Percentiles rank a stretch among this genome's conserved stretches.
phyloP scores from a whole-genome alignment of 2,113 vertebrate species.

The Prunella fulvescens region DNA sequence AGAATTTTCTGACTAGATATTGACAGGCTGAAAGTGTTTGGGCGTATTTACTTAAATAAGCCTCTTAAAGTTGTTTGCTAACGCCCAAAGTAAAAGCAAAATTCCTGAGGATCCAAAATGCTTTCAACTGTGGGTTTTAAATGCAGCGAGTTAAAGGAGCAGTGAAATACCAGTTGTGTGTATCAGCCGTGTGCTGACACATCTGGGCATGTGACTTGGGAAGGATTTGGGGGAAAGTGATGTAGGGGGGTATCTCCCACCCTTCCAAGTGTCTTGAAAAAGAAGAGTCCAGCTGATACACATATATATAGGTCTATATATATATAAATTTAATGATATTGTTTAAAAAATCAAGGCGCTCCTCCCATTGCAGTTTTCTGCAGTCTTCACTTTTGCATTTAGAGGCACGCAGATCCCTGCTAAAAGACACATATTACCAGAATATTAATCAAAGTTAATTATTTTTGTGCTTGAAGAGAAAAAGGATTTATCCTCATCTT shows the following conservation, averaged over 20 bases:
- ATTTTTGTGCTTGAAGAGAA: not conserved
- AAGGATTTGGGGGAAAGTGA: not conserved
- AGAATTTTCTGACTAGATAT: slow-evolving; percentile 78
- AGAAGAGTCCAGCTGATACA: not conserved
- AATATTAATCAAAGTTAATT: not conserved
- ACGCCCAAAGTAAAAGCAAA: slow-evolving; percentile 54
- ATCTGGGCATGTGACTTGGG: not conserved
- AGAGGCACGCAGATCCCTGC: not conserved
- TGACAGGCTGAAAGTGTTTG: slow-evolving; percentile 74
- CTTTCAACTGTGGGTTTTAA: not conserved
- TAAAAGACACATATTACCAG: not conserved
- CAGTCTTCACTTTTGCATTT: not conserved
- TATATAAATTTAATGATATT: not conserved
- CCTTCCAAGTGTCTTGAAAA: not conserved
- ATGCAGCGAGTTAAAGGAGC: not conserved
- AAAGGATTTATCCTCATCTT: not conserved
- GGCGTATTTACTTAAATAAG: slow-evolving; percentile 75
- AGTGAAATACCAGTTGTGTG: not conserved
- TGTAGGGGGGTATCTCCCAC: not conserved
- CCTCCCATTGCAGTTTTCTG: not conserved
- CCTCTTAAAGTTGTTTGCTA: slow-evolving; percentile 73
- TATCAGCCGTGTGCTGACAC: not conserved
- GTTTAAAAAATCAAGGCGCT: accelerated
- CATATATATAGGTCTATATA: accelerated
- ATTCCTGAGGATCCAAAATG: slow-evolving; percentile 22